Evolutionary conservation across 2,113 vertebrate genomes (phyloP), one percentile per base, ranked within the genome.

Genomic region (Psilopsiagon aymara): DNA sequence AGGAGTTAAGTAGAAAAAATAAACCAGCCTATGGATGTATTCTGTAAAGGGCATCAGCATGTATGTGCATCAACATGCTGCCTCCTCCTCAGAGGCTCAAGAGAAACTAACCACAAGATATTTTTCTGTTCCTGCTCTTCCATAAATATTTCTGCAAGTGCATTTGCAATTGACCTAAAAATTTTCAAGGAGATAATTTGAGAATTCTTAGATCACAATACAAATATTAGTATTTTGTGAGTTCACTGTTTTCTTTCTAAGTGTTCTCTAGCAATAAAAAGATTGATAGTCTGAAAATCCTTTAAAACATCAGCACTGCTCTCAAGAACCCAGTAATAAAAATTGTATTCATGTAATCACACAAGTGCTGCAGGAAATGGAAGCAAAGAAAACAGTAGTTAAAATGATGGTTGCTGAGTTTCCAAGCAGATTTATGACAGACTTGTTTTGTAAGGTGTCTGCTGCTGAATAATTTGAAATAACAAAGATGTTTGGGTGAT

Each of bases 331-430:
- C 41, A 77, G 41, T 8, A 86, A 57, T 57, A 91, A 86, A 91
- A 94, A 35, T 47, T 29, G 57, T 23, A 29, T 55, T 93, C 29
- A 49, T 77, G 25, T 20, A 69, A 69, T 16, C 6, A 69, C 39
- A 81, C 1, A 83, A 62, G 5, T 33, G 53, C 17, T 0, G 0
- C 39, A 55, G 33, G 64, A 88, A 86, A 66, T 25, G 4, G 39
- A 89, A 82, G 49, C 53, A 66, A 94, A 92, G 21, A 37, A 66
- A 91, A n/a, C 19, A 69, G 43, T n/a, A 68, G 33, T 74, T 77
- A 66, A 93, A 81, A 83, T 6, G 0, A 73, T 23, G 37, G 28
- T 28, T 90, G 37, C 43, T 43, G 57, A 83, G 21, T 83, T 86
- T 82, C 57, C 49, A 86, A 86, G 23, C 12, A 77, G 49, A 86